Conservation (phyloP, 2,888 invertebrate species). For the Tillus elongatus region DNA sequence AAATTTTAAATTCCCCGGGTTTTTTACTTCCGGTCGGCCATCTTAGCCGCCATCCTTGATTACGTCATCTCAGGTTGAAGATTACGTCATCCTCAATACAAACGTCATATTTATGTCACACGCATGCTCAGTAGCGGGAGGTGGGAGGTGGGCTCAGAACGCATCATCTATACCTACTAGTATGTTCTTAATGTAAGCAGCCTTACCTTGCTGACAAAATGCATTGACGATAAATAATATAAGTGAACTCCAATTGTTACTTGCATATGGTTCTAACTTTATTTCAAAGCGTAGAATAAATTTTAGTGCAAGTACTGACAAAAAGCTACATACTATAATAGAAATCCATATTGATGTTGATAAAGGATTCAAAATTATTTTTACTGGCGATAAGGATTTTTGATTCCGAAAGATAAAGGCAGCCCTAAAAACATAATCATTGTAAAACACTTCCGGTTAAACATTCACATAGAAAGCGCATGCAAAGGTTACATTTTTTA, state of each 20-base stretch:
- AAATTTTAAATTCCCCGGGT: no score
- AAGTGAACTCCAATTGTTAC: slow-evolving; percentile 25
- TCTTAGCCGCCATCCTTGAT: no score
- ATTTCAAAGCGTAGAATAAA: slow-evolving; percentile 22
- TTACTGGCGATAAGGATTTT: slow-evolving; percentile 26
- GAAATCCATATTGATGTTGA: slow-evolving; percentile 28
- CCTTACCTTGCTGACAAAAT: slow-evolving; percentile 35
- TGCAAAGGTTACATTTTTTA: no score
- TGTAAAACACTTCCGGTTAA: not conserved
- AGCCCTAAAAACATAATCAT: slow-evolving; percentile 21
- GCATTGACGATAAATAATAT: slow-evolving; percentile 27
- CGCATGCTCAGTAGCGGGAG: no score
- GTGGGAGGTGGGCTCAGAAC: no score
- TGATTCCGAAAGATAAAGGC: slow-evolving; percentile 33
- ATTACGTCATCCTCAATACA: no score
- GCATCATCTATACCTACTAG: no score
- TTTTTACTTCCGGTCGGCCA: no score
- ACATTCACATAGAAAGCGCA: no score
- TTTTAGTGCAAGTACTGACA: slow-evolving; percentile 23
- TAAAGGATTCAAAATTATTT: slow-evolving; percentile 31
- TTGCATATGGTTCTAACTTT: not conserved
- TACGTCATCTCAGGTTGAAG: no score
- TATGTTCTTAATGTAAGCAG: no score
- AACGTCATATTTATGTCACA: no score
- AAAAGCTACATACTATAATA: slow-evolving; percentile 18